Conservation (phyloP, 2,797 vertebrate genomes). For the Clarias pachynema region DNA sequence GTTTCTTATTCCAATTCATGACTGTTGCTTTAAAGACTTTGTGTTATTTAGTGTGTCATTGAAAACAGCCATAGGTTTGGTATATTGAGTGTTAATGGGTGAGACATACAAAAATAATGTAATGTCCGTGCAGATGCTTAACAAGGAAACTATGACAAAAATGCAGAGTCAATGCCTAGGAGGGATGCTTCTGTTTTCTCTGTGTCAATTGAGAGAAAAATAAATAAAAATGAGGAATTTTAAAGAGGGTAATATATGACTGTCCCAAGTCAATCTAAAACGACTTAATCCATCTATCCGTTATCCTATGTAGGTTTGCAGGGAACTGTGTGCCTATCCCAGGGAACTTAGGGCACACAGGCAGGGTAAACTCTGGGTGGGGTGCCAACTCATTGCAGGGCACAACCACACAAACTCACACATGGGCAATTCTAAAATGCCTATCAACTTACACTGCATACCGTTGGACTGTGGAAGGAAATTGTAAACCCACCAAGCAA, state of each 20-base stretch:
- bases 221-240: neutral
- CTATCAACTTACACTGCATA: too few species aligned
- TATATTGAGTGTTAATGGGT: conserved; percentile 29
- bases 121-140: conserved; percentile 71
- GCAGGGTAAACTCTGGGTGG: too few species aligned
- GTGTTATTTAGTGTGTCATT: conserved; percentile 8
- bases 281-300: neutral
- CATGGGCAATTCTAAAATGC: too few species aligned
- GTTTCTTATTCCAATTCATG: neutral
- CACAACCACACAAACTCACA: too few species aligned
- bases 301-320: neutral
- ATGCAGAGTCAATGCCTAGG: conserved; percentile 68
- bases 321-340: too few species aligned
- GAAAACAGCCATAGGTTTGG: conserved; percentile 6
- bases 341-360: too few species aligned
- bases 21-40: neutral
- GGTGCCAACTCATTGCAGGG: too few species aligned
- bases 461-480: too few species aligned
- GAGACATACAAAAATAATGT: conserved; percentile 58
- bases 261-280: neutral
- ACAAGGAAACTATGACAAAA: conserved; percentile 74
- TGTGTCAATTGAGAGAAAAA: conserved; percentile 45
- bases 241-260: conserved; percentile 33
- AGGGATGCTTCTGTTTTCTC: conserved; percentile 65
- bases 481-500: too few species aligned